phyloP scores from a whole-genome alignment of 2,797 vertebrate species.

The Streptopelia turtur region DNA sequence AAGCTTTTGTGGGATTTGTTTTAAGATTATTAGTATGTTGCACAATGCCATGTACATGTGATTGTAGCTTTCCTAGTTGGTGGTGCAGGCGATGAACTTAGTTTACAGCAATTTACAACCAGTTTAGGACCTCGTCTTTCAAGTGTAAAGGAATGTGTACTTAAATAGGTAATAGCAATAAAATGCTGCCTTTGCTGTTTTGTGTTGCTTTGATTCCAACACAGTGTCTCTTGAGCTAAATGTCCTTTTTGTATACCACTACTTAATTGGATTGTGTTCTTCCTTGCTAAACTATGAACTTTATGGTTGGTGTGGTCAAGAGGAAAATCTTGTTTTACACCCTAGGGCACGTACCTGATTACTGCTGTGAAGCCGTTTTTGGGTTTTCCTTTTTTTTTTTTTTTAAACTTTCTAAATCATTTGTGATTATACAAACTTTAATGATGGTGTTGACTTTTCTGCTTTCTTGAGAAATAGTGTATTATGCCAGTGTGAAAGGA shows the following conservation, averaged over 20 bases:
- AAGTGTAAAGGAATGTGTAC: not conserved
- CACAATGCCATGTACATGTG: not conserved
- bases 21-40: not conserved
- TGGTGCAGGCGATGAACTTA: not conserved
- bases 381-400: not conserved
- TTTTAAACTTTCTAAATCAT: not conserved
- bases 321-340: conserved; percentile 53
- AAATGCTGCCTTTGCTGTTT: not conserved
- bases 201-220: not conserved
- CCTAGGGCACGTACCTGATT: not conserved
- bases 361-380: not conserved
- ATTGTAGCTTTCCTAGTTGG: not conserved
- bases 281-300: not conserved
- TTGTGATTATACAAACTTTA: not conserved
- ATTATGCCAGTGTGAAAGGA: not conserved
- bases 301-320: conserved; percentile 28
- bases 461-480: not conserved
- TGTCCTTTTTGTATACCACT: conserved; percentile 17
- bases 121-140: conserved; percentile 25
- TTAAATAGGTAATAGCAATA: not conserved
- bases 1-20: not conserved
- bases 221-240: not conserved
- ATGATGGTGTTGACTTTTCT: not conserved
- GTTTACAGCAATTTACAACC: conserved; percentile 20
- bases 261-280: not conserved